Percentiles rank a stretch among this genome's conserved stretches.
These are phyloP conservation scores for Enteromius viviparus DNA, from an alignment of 2,797 vertebrate species.

Conservation along the genomic window DNA sequence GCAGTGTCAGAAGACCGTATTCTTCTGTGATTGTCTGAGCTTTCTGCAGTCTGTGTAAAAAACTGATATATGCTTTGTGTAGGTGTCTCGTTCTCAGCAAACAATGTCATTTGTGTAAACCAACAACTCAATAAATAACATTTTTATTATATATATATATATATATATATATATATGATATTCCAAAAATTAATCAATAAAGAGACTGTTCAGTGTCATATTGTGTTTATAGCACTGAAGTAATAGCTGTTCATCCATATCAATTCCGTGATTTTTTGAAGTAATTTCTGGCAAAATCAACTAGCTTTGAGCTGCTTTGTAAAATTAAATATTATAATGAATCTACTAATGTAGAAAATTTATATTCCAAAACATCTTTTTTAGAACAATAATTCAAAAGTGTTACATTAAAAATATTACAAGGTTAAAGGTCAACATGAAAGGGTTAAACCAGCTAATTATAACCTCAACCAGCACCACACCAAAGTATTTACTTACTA, in stretches of 20 bases:
- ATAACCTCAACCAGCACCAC: background rate
- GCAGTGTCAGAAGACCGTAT: slow-evolving; percentile 78
- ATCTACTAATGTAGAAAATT: background rate
- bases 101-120: background rate
- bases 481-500: background rate
- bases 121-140: background rate
- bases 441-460: background rate
- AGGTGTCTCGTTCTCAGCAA: background rate
- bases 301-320: background rate
- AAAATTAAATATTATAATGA: background rate
- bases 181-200: too few species aligned
- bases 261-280: background rate
- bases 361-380: background rate
- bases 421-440: background rate
- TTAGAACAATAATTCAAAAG: background rate
- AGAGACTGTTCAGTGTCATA: background rate
- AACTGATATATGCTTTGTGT: background rate
- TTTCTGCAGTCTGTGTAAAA: background rate
- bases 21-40: slow-evolving; percentile 73
- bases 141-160: too few species aligned
- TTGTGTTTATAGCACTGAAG: background rate
- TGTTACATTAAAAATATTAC: background rate
- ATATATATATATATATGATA: too few species aligned
- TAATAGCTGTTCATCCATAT: too few species aligned
- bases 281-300: background rate